Evolutionary conservation across 2,888 invertebrate species (phyloP).

Genomic region (Tipula vernalis): DNA sequence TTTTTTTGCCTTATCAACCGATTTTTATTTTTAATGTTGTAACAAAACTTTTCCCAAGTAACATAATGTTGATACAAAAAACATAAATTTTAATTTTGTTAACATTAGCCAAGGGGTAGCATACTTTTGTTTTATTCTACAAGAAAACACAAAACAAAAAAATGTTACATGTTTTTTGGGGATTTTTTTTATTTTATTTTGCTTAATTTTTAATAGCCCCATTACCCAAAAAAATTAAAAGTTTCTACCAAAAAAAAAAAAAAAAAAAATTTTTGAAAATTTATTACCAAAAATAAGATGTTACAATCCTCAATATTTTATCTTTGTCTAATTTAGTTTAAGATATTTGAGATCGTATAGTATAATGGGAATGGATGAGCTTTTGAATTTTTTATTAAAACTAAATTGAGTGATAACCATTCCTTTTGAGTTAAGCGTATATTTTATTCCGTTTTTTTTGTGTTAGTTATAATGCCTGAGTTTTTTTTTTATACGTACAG

Average conservation of each 20-base stretch:
- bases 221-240: neutral
- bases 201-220: neutral
- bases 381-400: neutral
- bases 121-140: neutral
- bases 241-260: neutral
- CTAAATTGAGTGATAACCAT: neutral
- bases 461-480: neutral
- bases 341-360: neutral
- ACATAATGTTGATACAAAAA: neutral
- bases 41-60: neutral
- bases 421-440: neutral
- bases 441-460: neutral
- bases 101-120: constrained; percentile 4
- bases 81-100: constrained; percentile 4
- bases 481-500: neutral
- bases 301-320: neutral
- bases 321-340: neutral
- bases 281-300: neutral
- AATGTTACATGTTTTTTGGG: neutral
- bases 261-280: neutral
- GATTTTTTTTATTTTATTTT: neutral
- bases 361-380: neutral
- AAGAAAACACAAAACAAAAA: neutral
- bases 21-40: neutral
- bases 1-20: neutral